Evolutionary conservation across 2,888 invertebrate species (phyloP), one percentile per base, ranked within the genome.

Genomic region (Empis stercorea): DNA sequence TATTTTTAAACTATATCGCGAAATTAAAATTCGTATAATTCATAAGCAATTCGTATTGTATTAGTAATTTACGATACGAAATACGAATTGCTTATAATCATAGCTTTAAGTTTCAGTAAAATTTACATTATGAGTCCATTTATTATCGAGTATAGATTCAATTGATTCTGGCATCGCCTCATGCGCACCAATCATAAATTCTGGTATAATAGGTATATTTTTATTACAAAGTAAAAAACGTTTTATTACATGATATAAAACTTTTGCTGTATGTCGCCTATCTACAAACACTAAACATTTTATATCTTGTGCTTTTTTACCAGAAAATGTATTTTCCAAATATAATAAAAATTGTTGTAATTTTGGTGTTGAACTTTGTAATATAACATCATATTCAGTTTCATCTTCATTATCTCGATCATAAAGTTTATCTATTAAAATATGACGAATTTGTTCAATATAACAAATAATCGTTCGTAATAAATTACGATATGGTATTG

Each of bases 221-320:
- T 73, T 68, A 50, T 76, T 68, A 0, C 49, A 34, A 17, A 71
- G 56, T 10, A 66, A 69, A 1, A 75, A 74, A 1, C 71, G 66
- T 48, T 78, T 73, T 5, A 89, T 56, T 4, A 87, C 61, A 51
- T 84, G 80, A 60, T 75, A 84, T 1, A 93, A 57, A 9, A 85
- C 73, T 66, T 85, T 84, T 0, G 88, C 84, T 0, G 85, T 82
- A 55, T 83, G 81, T 43, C 88, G 61, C 1, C 68, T 58, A 40
- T 68, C 56, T 0, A 67, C 62, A 48, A 70, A 70, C 9, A 70
- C 45, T 13, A 70, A 51, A 46, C 64, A 63, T 47, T 59, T 58
- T 14, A 70, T 59, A 13, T 67, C 64, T 1, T 56, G 52, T 4
- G 57, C 55, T 40, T 64, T 57, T 52, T 64, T 57, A 23, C 58